phyloP scores from a whole-genome alignment of 1,140 invertebrate species.

The Drosophila guanche region DNA sequence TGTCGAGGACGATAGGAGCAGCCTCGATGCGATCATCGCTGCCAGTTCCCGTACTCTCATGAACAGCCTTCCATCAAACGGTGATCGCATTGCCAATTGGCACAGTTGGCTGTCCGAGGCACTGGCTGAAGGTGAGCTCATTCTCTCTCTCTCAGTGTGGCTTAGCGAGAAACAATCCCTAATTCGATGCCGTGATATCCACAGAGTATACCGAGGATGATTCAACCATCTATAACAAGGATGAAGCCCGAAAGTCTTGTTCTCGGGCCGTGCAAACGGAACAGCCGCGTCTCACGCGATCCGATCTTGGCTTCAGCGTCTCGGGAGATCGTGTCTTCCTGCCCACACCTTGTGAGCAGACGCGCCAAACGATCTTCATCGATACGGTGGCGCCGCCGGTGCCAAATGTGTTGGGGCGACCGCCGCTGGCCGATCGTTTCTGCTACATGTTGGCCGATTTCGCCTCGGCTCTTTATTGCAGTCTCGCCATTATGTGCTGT shows the following conservation, averaged over 20 bases:
- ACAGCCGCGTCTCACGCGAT: constrained; percentile 36
- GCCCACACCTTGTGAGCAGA: constrained; percentile 54
- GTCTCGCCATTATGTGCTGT: constrained; percentile 75
- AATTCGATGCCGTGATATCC: neutral
- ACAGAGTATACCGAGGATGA: constrained; percentile 71
- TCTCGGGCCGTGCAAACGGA: constrained; percentile 55
- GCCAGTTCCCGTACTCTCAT: constrained; percentile 15
- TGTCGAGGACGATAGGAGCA: neutral
- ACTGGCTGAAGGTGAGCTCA: constrained; percentile 46
- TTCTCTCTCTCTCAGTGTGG: too few relatives aligned
- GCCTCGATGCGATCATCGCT: neutral
- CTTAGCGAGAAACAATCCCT: neutral
- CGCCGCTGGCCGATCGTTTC: constrained; percentile 61
- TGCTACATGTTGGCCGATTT: constrained; percentile 75
- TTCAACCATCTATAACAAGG: constrained; percentile 30
- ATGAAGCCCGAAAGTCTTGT: neutral
- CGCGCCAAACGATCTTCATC: constrained; percentile 54
- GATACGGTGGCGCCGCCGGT: constrained; percentile 40
- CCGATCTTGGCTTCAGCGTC: neutral
- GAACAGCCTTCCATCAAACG: neutral
- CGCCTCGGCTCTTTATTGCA: constrained; percentile 69
- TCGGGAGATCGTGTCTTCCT: neutral
- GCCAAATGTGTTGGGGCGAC: constrained; percentile 26
- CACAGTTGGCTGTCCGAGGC: constrained; percentile 44
- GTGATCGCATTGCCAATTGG: constrained; percentile 21